Base-by-base conservation (phyloP, 2,888 invertebrate species). In the Lithodes maja region DNA sequence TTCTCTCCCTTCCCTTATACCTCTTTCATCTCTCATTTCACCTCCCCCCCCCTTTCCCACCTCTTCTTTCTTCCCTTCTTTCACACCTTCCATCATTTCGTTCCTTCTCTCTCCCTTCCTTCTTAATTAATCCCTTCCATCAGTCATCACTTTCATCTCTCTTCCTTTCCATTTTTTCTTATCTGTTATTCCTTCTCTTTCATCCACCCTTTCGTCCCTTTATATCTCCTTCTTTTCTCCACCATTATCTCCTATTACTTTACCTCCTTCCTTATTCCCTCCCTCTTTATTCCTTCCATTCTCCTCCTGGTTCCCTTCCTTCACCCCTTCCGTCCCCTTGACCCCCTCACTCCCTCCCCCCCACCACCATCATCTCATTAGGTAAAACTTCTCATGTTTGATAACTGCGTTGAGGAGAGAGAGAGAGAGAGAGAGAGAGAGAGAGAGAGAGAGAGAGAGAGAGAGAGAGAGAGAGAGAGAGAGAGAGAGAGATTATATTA, bases 351-450 rank as follows among this genome's bases (percentile, higher is more conserved):
- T 15, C 53, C 53, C 52, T 3, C 55, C 55, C 79, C 3, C 9
- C 55, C 55, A 53, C 3, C 2, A 7, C 80, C 80, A 53, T 80
- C 79, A 49, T 3, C 52, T 80, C 80, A 80, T 80, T 80, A 80
- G 80, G 80, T 55, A 80, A 80, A 80, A 80, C 52, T 80, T 80
- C 80, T 80, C 80, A 54, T 55, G 80, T 80, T 80, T 80, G 80
- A 80, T 80, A 80, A 80, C 80, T 55, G 80, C 80, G 80, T 80
- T 52, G 80, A 33, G 61, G 49, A 61, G 80, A 33, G 15, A 5
- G 55, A 17, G 79, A 54, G 17, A 17, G 17, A 15, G 52, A 5
- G 5, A 33, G 5, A 15, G 3, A 3, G 12, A 17, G 71, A 2
- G 69, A n/a, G 33, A 17, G 50, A 15, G 71, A n/a, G 0, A 53